A percentile compares a stretch with the other conserved stretches of the same genome.
phyloP scores from a whole-genome alignment of 2,113 vertebrate species.

The Megaptera novaeangliae region DNA sequence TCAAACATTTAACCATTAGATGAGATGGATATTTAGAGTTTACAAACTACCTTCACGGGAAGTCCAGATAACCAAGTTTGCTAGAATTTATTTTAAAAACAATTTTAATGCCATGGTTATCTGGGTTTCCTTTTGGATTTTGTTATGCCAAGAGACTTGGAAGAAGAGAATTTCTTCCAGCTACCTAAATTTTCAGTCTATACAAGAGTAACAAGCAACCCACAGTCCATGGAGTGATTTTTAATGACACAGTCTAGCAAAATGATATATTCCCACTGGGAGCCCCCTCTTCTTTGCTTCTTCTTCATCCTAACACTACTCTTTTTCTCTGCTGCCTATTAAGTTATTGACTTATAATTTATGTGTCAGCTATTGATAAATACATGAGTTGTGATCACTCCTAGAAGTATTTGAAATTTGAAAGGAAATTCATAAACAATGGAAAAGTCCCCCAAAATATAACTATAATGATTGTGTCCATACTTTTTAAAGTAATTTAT shows the following conservation, averaged over 20 bases:
- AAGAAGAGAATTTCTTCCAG: background rate
- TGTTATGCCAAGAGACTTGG: background rate
- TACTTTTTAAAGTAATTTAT: background rate
- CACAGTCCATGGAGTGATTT: background rate
- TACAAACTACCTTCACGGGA: background rate
- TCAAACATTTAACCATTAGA: background rate
- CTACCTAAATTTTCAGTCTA: background rate
- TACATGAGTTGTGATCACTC: background rate
- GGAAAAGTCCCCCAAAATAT: background rate
- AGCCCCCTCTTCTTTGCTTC: background rate
- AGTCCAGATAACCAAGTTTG: background rate
- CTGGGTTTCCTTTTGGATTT: background rate
- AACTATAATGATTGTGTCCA: background rate
- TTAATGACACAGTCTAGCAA: background rate
- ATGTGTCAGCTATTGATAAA: background rate
- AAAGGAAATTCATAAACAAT: background rate
- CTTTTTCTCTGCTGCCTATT: background rate
- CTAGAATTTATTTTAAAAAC: constrained; percentile 1
- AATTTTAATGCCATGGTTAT: background rate
- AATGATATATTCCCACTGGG: background rate
- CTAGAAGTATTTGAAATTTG: background rate
- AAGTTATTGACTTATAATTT: background rate
- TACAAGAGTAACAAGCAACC: background rate
- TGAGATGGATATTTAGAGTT: background rate
- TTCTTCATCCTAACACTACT: background rate